Percentiles rank a stretch among this genome's conserved stretches.
Conservation (phyloP, 2,888 invertebrate genomes). For the Ochropacha duplaris region DNA sequence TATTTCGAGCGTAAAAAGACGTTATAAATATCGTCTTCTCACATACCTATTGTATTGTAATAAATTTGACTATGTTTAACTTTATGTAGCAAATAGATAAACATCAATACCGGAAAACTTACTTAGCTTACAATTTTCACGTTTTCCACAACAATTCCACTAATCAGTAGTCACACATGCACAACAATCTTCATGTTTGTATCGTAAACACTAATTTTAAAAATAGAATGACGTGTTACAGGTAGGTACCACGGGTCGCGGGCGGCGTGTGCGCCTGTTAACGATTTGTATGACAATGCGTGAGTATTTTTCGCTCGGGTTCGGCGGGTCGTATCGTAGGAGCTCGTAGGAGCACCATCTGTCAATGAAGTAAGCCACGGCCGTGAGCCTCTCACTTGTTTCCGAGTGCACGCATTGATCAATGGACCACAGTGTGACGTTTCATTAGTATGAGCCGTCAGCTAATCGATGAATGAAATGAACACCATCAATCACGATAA, state of each 20-base stretch:
- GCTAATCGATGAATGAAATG: not conserved
- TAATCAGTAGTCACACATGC: not conserved
- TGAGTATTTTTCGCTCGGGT: conserved; percentile 50
- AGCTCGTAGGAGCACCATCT: conserved; percentile 54
- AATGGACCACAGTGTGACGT: not conserved
- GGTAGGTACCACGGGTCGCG: conserved; percentile 15
- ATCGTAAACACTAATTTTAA: conserved; percentile 5
- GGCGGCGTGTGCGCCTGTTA: conserved; percentile 38
- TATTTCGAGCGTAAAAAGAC: too few species aligned
- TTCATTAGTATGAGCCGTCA: not conserved
- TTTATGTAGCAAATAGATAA: not conserved
- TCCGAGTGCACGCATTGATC: conserved; percentile 1
- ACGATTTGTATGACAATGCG: conserved; percentile 68
- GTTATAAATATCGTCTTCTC: too few species aligned
- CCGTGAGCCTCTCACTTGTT: conserved; percentile 26
- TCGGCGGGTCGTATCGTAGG: conserved; percentile 56
- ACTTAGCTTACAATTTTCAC: not conserved
- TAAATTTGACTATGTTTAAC: not conserved
- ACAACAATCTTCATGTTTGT: not conserved
- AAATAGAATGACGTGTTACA: conserved; percentile 24
- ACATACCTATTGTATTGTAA: too few species aligned
- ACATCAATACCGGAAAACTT: not conserved
- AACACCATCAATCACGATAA: not conserved
- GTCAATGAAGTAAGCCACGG: conserved; percentile 73
- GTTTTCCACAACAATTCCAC: not conserved